Base-by-base conservation (phyloP, 2,797 vertebrate genomes). In the Loris lydekkerianus region DNA sequence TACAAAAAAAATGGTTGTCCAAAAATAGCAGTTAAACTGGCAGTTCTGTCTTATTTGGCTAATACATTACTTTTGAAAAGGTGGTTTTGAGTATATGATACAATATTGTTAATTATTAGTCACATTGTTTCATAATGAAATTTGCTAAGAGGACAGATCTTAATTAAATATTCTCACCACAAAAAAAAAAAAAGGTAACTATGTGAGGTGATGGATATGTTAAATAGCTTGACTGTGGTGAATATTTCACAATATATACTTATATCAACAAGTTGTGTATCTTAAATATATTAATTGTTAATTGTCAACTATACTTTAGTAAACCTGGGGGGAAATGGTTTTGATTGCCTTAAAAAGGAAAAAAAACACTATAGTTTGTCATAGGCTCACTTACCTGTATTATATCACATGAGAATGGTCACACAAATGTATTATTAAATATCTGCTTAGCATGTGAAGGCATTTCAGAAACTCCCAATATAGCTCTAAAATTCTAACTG, bases 1-100 rank as follows among this genome's bases (percentile, higher is more conserved):
- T 53, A 78, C 10, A 91, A 95, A 49, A 95, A 78, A 96, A 58
- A 9, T 73, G 93, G 1, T n/a, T 72, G 20, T 65, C 29, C n/a
- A 65, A 89, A 77, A 89, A 58, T 10, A 94, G 27, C 61, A 76
- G 72, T 31, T 83, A 43, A 89, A 69, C 25, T 67, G n/a, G 18
- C 17, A 92, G 49, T 43, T 10, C n/a, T 75, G 7, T 87, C 84
- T 90, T 90, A 67, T 77, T 63, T 76, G 17, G 21, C 61, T 40
- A 89, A 56, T 3, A 65, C 2, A 58, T 40, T 46, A 63, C 81
- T 76, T 85, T 75, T 92, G 14, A 27, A 29, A 65, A 88, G 43
- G 21, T 20, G 9, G 20, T 53, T 65, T 25, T 82, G 34, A 58
- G 29, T 43, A 63, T 34, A n/a, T 15, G 88, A 21, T 17, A 78